These are phyloP conservation scores for Hypotaenidia philippensis DNA, from an alignment of 2,797 vertebrate genomes.

Conservation along the genomic window DNA sequence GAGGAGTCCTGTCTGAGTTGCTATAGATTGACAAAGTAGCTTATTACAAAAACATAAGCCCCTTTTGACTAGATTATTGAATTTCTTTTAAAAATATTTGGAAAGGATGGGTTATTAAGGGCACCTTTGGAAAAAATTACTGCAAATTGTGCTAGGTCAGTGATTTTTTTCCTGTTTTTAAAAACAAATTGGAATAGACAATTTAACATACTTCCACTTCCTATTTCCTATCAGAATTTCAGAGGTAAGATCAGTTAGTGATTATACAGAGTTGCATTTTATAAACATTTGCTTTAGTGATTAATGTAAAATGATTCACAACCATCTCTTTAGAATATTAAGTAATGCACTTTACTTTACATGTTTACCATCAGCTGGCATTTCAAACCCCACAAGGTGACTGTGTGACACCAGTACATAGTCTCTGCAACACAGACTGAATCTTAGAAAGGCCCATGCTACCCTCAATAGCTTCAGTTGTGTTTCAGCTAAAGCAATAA, in stretches of 20 bases:
- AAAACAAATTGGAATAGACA: neutral
- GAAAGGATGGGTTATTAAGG: neutral
- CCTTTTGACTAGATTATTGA: neutral
- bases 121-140: neutral
- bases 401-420: neutral
- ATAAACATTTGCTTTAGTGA: slow-evolving; percentile 33
- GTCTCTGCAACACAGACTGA: neutral
- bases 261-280: slow-evolving; percentile 24
- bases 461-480: neutral
- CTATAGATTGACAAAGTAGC: neutral
- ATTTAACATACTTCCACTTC: neutral
- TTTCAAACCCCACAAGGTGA: slow-evolving; percentile 11
- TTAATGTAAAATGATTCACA: slow-evolving; percentile 43
- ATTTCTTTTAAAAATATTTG: neutral
- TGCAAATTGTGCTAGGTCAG: neutral
- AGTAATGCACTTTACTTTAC: neutral
- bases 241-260: neutral
- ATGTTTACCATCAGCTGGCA: neutral
- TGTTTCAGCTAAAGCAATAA: neutral
- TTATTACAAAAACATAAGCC: neutral
- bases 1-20: neutral
- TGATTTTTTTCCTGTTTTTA: neutral
- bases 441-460: neutral
- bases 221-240: neutral
- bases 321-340: neutral